phyloP scores from a whole-genome alignment of 2,113 vertebrate genomes.

The Choloepus hoffmanni region DNA sequence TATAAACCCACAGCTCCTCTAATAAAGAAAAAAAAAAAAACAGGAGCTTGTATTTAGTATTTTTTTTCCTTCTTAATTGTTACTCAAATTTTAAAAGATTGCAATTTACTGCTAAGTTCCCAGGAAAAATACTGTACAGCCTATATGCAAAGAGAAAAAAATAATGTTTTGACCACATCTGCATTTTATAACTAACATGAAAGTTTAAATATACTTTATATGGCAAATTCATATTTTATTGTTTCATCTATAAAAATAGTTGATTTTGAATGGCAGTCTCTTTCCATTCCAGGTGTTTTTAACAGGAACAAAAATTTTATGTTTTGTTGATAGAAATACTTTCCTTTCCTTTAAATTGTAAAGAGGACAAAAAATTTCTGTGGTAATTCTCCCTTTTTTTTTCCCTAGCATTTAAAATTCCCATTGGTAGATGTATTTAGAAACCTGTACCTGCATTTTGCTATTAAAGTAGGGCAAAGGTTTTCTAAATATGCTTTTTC shows the following conservation, averaged over 20 bases:
- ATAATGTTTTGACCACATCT: constrained; percentile 18
- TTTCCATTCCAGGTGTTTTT: constrained; percentile 52
- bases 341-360: constrained; percentile 34
- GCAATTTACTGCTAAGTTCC: background rate
- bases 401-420: background rate
- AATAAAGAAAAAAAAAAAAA: background rate
- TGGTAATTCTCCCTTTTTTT: background rate
- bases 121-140: background rate
- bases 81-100: constrained; percentile 41
- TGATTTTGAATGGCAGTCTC: background rate
- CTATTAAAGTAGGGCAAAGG: background rate
- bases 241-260: constrained; percentile 37
- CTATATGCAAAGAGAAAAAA: background rate
- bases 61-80: background rate
- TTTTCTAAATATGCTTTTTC: background rate
- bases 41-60: background rate
- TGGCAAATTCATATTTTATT: background rate
- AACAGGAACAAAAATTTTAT: background rate
- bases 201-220: background rate
- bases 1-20: too few relatives aligned
- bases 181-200: constrained; percentile 41
- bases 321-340: background rate
- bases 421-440: background rate
- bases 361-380: background rate
- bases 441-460: background rate